Percentiles rank a stretch among this genome's conserved stretches.
phyloP scores from a whole-genome alignment of 2,888 invertebrate species.

The Brachynemurus nebulosus region DNA sequence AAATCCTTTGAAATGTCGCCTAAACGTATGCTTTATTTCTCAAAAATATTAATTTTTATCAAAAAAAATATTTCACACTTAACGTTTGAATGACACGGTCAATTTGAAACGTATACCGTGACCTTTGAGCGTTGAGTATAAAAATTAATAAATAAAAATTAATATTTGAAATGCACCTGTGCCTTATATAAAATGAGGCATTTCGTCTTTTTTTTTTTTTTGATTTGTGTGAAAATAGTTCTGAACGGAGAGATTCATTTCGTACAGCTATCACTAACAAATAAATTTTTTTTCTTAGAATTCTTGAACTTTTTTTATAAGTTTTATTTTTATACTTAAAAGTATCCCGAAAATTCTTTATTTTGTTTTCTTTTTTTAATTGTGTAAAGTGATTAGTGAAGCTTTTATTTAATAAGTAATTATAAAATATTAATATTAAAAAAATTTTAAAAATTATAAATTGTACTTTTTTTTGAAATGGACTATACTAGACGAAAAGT shows the following conservation, averaged over 20 bases:
- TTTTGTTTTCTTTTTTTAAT: neutral
- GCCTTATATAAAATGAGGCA: neutral
- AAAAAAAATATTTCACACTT: neutral
- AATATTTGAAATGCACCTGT: neutral
- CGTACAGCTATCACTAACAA: neutral
- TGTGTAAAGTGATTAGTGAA: neutral
- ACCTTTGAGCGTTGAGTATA: too few relatives aligned
- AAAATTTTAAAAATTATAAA: too few relatives aligned
- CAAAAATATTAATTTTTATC: too few relatives aligned
- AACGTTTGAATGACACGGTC: neutral
- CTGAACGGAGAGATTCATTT: neutral
- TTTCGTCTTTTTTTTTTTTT: neutral
- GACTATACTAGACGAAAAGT: too few relatives aligned
- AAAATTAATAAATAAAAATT: too few relatives aligned
- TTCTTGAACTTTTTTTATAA: neutral
- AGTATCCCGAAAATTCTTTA: too few relatives aligned
- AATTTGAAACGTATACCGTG: neutral
- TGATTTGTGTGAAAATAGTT: neutral
- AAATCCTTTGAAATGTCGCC: too few relatives aligned
- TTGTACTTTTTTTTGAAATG: too few relatives aligned
- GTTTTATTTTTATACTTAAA: neutral
- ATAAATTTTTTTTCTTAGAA: neutral
- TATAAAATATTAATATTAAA: too few relatives aligned
- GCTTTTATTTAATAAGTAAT: neutral
- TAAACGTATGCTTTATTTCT: too few relatives aligned